phyloP scores from a whole-genome alignment of 2,888 invertebrate species.

The Malthinus seriepunctatus region DNA sequence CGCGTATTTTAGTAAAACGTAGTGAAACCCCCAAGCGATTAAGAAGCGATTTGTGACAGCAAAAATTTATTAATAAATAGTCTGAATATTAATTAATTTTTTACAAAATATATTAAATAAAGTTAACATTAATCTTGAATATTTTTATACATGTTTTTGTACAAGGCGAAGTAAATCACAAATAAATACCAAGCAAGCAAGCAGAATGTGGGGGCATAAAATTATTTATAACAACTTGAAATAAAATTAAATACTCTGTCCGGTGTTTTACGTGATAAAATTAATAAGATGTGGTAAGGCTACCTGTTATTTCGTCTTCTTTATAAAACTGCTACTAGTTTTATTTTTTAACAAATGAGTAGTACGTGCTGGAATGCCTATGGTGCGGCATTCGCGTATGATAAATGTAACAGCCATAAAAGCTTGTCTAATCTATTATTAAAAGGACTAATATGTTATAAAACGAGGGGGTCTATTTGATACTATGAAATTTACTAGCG shows the following conservation, averaged over 20 bases:
- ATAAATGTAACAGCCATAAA: slow-evolving; percentile 12
- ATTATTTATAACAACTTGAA: slow-evolving; percentile 32
- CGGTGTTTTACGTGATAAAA: slow-evolving; percentile 42
- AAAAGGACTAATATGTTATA: slow-evolving; percentile 9
- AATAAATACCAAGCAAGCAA: slow-evolving; percentile 13
- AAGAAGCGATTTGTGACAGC: no score
- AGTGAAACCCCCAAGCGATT: no score
- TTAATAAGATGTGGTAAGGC: slow-evolving; percentile 42
- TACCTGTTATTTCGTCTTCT: slow-evolving; percentile 33
- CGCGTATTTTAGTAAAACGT: no score
- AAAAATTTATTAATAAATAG: no score
- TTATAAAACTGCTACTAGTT: slow-evolving; percentile 34
- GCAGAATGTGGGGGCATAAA: slow-evolving; percentile 29
- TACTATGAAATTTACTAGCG: slow-evolving; percentile 2
- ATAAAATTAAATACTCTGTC: slow-evolving; percentile 43
- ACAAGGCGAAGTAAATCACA: slow-evolving; percentile 29
- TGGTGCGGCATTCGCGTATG: slow-evolving; percentile 15
- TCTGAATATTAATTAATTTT: no score
- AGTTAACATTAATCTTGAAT: slow-evolving; percentile 18
- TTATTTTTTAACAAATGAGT: slow-evolving; percentile 32
- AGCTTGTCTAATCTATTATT: slow-evolving; percentile 11
- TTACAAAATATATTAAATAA: no score
- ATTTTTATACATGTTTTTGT: slow-evolving; percentile 18
- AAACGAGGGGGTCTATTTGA: slow-evolving; percentile 1
- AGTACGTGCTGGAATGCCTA: slow-evolving; percentile 19